phyloP scores from a whole-genome alignment of 1,140 invertebrate species.

The Drosophila erecta region DNA sequence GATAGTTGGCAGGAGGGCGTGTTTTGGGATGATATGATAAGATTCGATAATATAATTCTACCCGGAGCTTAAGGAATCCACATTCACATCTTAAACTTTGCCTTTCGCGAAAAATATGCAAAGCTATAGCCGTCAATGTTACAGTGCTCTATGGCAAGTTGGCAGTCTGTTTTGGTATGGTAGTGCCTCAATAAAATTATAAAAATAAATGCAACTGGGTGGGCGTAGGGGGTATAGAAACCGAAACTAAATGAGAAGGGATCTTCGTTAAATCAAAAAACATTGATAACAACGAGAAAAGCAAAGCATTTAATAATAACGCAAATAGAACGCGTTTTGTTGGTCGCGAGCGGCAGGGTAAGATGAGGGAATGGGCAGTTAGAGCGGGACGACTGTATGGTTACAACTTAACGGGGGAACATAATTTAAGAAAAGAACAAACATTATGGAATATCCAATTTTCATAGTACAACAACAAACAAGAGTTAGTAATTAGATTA shows the following conservation, averaged over 20 bases:
- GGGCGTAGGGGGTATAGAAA: constrained; percentile 1
- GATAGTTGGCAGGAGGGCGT: constrained; percentile 27
- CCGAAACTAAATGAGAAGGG: constrained; percentile 3
- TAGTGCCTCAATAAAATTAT: neutral
- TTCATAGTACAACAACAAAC: neutral
- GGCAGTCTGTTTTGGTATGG: constrained; percentile 5
- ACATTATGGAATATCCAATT: neutral
- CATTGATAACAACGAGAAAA: constrained; percentile 32
- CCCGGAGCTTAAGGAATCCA: constrained; percentile 16
- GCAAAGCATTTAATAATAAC: constrained; percentile 28
- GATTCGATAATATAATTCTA: constrained; percentile 21
- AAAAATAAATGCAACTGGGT: neutral
- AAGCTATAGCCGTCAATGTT: neutral
- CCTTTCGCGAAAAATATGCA: constrained; percentile 4
- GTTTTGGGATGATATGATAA: constrained; percentile 40
- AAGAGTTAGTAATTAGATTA: neutral
- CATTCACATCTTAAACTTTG: constrained; percentile 22
- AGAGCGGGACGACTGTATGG: constrained; percentile 34
- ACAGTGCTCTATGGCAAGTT: constrained; percentile 16
- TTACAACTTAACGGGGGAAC: neutral
- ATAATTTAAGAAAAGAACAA: constrained; percentile 3
- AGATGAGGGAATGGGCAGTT: neutral
- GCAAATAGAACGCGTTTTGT: constrained; percentile 37
- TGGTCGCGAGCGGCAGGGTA: constrained; percentile 23
- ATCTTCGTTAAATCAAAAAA: constrained; percentile 25